phyloP scores from a whole-genome alignment of 2,113 vertebrate genomes.

The Bostrychus sinensis region DNA sequence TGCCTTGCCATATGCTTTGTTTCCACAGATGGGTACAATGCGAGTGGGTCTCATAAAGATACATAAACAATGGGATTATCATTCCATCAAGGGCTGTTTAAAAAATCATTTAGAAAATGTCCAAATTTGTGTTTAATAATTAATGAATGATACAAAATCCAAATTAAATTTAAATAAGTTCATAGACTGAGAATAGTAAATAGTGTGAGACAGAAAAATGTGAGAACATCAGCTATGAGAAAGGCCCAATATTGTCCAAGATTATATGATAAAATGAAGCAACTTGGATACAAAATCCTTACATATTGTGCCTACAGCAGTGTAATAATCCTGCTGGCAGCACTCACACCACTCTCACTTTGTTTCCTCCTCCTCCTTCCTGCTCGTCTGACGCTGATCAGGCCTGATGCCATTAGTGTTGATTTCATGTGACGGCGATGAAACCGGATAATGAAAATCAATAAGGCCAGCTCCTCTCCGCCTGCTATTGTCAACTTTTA shows the following conservation, averaged over 20 bases:
- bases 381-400: slow-evolving; percentile 46
- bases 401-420: slow-evolving; percentile 61
- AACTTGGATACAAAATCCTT: background rate
- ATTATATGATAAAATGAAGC: background rate
- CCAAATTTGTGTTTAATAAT: no score
- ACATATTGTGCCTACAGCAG: background rate
- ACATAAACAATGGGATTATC: no score
- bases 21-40: no score
- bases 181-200: no score
- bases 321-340: background rate
- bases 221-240: no score
- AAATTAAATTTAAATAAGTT: no score
- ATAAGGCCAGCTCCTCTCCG: slow-evolving; percentile 58
- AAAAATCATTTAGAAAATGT: no score
- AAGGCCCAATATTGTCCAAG: background rate
- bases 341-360: background rate
- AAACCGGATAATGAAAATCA: slow-evolving; percentile 70
- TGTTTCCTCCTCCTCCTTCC: slow-evolving; percentile 7
- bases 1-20: no score
- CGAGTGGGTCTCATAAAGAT: no score
- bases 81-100: no score
- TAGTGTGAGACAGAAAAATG: no score
- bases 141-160: no score
- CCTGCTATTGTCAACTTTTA: slow-evolving; percentile 60
- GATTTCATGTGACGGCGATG: slow-evolving; percentile 67